These are phyloP conservation scores for Riparia riparia DNA, from an alignment of 2,113 vertebrate species.

Conservation along the genomic window DNA sequence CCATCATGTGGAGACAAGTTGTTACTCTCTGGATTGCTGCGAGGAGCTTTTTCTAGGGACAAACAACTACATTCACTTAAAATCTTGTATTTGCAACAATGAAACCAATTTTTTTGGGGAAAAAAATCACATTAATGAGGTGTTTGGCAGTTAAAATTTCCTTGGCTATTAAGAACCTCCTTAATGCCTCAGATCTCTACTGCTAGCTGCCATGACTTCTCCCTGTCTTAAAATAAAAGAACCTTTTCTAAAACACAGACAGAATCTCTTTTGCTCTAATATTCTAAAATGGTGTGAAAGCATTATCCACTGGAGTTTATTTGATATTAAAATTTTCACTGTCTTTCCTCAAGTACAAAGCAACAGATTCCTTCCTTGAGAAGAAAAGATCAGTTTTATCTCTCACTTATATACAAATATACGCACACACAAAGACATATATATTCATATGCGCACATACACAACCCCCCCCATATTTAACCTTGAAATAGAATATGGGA, in stretches of 20 bases:
- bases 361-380: background rate
- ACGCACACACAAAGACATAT: background rate
- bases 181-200: background rate
- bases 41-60: background rate
- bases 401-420: background rate
- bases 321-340: background rate
- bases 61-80: background rate
- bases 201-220: background rate
- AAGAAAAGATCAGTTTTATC: background rate
- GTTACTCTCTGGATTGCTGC: background rate
- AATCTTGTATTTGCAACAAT: background rate
- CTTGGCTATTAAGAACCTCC: background rate
- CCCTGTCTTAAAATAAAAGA: background rate
- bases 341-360: background rate
- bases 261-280: background rate
- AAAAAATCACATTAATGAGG: background rate
- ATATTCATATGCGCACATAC: too few relatives aligned
- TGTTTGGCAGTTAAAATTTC: background rate
- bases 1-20: background rate
- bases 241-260: background rate
- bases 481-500: background rate
- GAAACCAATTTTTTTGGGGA: rapidly evolving
- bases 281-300: background rate
- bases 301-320: background rate
- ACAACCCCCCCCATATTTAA: background rate